Evolutionary conservation across 2,797 vertebrate species (phyloP).

Genomic region (Acomys russatus): DNA sequence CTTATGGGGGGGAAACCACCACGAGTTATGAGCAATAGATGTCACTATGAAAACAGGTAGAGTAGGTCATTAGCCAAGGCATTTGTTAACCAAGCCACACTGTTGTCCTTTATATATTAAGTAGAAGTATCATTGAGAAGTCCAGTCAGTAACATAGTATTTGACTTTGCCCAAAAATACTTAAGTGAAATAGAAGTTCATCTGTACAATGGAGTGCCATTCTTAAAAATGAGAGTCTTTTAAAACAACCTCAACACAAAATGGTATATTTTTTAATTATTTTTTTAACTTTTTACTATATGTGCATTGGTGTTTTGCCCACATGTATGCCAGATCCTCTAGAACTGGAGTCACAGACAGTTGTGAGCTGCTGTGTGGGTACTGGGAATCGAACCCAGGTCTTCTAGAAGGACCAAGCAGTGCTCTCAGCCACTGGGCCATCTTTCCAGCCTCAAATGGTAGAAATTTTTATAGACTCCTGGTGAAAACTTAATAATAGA

Average conservation of each 20-base stretch:
- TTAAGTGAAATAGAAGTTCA: constrained; percentile 26
- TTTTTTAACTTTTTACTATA: background rate
- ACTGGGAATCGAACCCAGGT: background rate
- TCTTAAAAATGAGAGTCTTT: constrained; percentile 16
- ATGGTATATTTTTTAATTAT: background rate
- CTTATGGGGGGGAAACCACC: background rate
- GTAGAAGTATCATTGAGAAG: background rate
- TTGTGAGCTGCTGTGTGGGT: background rate
- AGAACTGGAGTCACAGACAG: background rate
- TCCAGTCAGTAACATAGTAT: background rate
- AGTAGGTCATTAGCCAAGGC: constrained; percentile 16
- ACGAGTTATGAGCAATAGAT: background rate
- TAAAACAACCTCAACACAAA: constrained; percentile 17
- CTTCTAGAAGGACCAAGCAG: background rate
- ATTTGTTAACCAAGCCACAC: background rate
- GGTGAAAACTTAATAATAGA: constrained; percentile 35
- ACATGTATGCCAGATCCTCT: background rate
- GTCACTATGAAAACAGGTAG: constrained; percentile 36
- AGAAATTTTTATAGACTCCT: constrained; percentile 23
- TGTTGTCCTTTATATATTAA: background rate
- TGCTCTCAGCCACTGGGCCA: background rate
- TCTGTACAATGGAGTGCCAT: background rate
- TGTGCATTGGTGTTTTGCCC: background rate
- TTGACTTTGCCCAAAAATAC: constrained; percentile 8
- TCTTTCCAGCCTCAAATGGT: background rate